These are phyloP conservation scores for Drosophila nikananu DNA, from an alignment of 1,140 invertebrate genomes.

Conservation along the genomic window DNA sequence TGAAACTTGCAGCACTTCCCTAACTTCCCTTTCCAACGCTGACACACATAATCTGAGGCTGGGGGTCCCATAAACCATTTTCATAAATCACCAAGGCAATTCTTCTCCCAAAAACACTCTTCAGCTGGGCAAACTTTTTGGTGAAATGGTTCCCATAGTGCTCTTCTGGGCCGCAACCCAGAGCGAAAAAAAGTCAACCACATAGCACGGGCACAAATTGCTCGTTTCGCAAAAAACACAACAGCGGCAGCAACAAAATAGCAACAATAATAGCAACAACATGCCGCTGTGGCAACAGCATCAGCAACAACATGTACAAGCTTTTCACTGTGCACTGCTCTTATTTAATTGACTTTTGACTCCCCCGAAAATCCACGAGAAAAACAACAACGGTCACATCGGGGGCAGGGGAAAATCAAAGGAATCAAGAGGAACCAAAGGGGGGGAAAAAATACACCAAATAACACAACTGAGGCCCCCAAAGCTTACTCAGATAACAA, in stretches of 20 bases:
- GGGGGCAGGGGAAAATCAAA: slow-evolving; percentile 18
- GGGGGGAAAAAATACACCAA: slow-evolving; percentile 4
- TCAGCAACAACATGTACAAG: slow-evolving; percentile 73
- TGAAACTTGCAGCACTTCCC: slow-evolving; percentile 1
- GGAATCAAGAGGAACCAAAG: neutral
- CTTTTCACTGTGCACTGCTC: slow-evolving; percentile 75
- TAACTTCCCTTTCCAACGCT: neutral
- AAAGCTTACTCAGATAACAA: slow-evolving; percentile 77
- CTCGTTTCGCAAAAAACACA: slow-evolving; percentile 65
- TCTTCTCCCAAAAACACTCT: slow-evolving; percentile 50
- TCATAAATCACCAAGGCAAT: slow-evolving; percentile 69
- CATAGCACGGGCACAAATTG: slow-evolving; percentile 73
- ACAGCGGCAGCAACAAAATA: slow-evolving; percentile 32
- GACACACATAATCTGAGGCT: slow-evolving; percentile 19
- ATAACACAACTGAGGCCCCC: slow-evolving; percentile 20
- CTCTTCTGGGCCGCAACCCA: slow-evolving; percentile 47
- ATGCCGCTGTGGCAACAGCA: slow-evolving; percentile 22
- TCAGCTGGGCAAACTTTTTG: slow-evolving; percentile 38
- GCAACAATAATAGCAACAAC: slow-evolving; percentile 32
- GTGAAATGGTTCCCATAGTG: slow-evolving; percentile 81
- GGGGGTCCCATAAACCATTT: slow-evolving; percentile 33
- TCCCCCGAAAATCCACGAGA: slow-evolving; percentile 61
- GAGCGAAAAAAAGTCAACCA: slow-evolving; percentile 43
- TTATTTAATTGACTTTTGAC: slow-evolving; percentile 85
- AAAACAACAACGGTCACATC: slow-evolving; percentile 14